Percentiles rank a stretch among this genome's conserved stretches.
These are phyloP conservation scores for Sebastiscus albofasciatus DNA, from an alignment of 2,797 vertebrate genomes.

Conservation along the genomic window DNA sequence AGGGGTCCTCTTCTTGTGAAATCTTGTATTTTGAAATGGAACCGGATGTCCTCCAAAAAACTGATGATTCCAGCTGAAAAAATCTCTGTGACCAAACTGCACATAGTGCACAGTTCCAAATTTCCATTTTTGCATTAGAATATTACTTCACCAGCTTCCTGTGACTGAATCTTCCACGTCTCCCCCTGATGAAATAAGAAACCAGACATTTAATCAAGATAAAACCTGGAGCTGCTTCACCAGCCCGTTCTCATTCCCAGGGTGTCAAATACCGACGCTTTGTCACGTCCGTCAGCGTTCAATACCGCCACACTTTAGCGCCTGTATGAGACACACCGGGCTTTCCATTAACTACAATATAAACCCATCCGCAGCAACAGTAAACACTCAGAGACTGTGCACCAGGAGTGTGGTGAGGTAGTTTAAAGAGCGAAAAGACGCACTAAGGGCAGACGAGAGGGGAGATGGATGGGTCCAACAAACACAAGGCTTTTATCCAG, in stretches of 20 bases:
- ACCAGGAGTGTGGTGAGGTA: fast-evolving
- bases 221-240: neutral
- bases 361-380: neutral
- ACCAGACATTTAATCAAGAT: neutral
- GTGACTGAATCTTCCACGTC: neutral
- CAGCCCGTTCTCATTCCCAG: neutral
- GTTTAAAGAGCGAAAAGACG: neutral
- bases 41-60: neutral
- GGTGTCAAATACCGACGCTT: neutral
- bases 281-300: fast-evolving
- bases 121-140: constrained; percentile 33
- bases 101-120: neutral
- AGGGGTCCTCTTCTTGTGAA: neutral
- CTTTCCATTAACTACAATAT: neutral
- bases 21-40: constrained; percentile 6
- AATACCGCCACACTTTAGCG: too few relatives aligned
- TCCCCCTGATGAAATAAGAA: neutral
- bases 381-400: neutral
- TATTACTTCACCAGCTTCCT: neutral
- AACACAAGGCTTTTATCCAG: neutral
- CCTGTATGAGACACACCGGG: neutral
- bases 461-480: neutral
- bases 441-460: neutral
- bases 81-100: neutral
- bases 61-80: constrained; percentile 9